Percentiles rank a stretch among this genome's conserved stretches.
These are phyloP conservation scores for Pantherophis alleghaniensis DNA, from an alignment of 2,797 vertebrate species.

Conservation along the genomic window DNA sequence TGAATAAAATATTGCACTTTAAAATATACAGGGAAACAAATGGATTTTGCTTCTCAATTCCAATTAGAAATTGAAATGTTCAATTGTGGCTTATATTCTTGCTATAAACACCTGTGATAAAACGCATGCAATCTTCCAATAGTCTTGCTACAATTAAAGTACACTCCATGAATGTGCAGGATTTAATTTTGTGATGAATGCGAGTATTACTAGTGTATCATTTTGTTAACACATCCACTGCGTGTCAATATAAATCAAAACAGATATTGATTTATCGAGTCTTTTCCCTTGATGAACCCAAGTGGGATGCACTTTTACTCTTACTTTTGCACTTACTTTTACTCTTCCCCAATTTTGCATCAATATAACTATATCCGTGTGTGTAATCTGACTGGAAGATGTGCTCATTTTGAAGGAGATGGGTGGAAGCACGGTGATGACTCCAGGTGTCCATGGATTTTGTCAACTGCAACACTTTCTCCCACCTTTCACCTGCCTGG, in stretches of 20 bases:
- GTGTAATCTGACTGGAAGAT: background rate
- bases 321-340: background rate
- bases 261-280: background rate
- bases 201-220: background rate
- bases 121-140: background rate
- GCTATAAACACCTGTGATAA: background rate
- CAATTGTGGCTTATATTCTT: background rate
- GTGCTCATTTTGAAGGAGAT: background rate
- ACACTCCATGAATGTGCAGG: background rate
- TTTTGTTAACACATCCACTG: background rate
- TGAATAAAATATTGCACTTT: background rate
- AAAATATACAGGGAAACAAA: background rate
- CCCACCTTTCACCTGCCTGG: background rate
- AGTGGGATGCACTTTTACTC: background rate
- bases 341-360: background rate
- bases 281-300: background rate
- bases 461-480: background rate
- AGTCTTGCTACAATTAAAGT: background rate
- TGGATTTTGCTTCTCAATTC: background rate
- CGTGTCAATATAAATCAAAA: background rate
- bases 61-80: background rate
- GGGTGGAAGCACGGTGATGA: background rate
- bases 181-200: background rate
- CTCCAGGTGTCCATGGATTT: background rate
- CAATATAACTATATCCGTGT: background rate